Conservation (phyloP, 2,888 invertebrate species). For the Adela reaumurella region DNA sequence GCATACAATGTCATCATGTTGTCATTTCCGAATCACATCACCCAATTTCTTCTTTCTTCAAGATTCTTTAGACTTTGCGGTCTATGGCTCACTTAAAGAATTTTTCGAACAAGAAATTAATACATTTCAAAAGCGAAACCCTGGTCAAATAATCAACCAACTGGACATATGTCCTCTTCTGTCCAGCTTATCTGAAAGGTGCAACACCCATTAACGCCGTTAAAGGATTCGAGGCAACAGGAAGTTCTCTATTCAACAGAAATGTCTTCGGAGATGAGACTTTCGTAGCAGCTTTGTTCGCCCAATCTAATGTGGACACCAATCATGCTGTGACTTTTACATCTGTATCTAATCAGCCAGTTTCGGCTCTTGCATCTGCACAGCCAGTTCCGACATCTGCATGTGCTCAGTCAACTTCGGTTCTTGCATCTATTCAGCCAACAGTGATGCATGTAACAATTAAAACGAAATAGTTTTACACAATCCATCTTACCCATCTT, state of each 20-base stretch:
- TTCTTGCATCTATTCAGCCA: too few relatives aligned
- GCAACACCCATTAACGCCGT: conserved; percentile 11
- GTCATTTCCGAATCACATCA: conserved; percentile 14
- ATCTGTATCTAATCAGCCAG: conserved; percentile 2
- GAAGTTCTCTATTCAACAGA: conserved; percentile 11
- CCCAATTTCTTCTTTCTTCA: conserved; percentile 17
- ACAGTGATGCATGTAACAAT: neutral
- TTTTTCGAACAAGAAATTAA: conserved; percentile 16
- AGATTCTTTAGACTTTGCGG: conserved; percentile 18
- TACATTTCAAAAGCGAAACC: conserved; percentile 14
- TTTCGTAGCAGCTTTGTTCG: conserved; percentile 9
- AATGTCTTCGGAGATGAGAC: conserved; percentile 11
- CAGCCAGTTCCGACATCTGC: neutral
- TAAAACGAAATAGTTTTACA: too few relatives aligned
- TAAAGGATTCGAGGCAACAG: conserved; percentile 8
- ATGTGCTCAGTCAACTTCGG: neutral
- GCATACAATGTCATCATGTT: conserved; percentile 16
- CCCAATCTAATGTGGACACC: conserved; percentile 3
- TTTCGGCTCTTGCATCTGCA: conserved; percentile 1
- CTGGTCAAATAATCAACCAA: conserved; percentile 16
- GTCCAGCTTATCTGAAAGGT: conserved; percentile 15
- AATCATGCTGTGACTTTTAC: conserved; percentile 2
- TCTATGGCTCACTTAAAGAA: conserved; percentile 19
- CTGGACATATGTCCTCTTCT: conserved; percentile 15
- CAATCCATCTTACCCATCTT: too few relatives aligned